A percentile compares a stretch with the other conserved stretches of the same genome.
phyloP scores from a whole-genome alignment of 2,888 invertebrate species.

The Nematopogon swammerdamellus region DNA sequence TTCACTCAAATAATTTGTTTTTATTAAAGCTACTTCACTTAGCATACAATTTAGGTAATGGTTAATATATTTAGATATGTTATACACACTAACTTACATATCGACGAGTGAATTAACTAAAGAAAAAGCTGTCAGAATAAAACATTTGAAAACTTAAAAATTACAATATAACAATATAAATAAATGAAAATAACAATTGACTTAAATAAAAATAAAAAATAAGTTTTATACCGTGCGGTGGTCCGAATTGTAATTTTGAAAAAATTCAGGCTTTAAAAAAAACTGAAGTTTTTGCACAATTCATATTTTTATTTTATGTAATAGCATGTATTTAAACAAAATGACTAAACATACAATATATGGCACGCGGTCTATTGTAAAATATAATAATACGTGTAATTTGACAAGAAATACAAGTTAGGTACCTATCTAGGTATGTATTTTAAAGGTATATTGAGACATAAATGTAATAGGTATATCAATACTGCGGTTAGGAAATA shows the following conservation, averaged over 20 bases:
- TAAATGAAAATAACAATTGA: conserved; percentile 5
- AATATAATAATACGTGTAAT: neutral
- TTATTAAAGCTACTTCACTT: conserved; percentile 11
- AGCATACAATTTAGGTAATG: conserved; percentile 7
- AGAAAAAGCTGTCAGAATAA: neutral
- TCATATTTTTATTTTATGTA: neutral
- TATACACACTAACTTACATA: conserved; percentile 19
- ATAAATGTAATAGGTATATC: too few species aligned
- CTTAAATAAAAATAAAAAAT: neutral
- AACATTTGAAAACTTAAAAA: neutral
- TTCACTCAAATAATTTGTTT: conserved; percentile 8
- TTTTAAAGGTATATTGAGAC: too few species aligned
- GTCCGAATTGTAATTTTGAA: too few species aligned
- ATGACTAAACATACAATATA: conserved; percentile 12
- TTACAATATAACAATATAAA: conserved; percentile 7
- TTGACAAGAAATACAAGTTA: too few species aligned
- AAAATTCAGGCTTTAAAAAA: too few species aligned
- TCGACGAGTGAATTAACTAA: conserved; percentile 4
- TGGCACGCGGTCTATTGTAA: neutral
- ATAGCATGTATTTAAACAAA: conserved; percentile 1
- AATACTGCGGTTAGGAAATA: too few species aligned
- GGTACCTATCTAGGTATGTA: too few species aligned
- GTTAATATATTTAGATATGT: conserved; percentile 14
- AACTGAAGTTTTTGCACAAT: too few species aligned
- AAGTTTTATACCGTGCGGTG: neutral